A percentile compares a stretch with the other conserved stretches of the same genome.
phyloP scores from a whole-genome alignment of 2,113 vertebrate genomes.

The Sebastes schlegelii region DNA sequence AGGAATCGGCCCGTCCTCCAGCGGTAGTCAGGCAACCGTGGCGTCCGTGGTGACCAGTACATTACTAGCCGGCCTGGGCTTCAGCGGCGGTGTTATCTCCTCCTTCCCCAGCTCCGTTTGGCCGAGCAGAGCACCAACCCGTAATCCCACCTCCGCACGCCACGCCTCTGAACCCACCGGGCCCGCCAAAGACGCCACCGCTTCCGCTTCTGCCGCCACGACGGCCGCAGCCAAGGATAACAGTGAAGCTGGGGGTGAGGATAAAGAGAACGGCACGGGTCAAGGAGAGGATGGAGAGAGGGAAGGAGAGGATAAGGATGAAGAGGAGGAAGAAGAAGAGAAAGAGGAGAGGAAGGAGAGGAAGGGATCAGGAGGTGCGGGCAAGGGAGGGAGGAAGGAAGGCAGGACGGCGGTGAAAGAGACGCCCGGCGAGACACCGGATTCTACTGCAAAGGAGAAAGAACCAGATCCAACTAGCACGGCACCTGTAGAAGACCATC shows the following conservation, averaged over 20 bases:
- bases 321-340: conserved; percentile 83
- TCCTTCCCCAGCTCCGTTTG: conserved; percentile 96
- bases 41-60: conserved; percentile 97
- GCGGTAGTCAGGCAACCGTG: conserved; percentile 94
- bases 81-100: conserved; percentile 92
- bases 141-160: conserved; percentile 69
- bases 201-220: conserved; percentile 64
- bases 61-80: conserved; percentile 93
- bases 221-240: conserved; percentile 74
- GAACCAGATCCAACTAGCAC: conserved; percentile 56
- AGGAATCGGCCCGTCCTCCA: conserved; percentile 94
- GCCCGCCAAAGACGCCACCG: conserved; percentile 77
- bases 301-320: conserved; percentile 83
- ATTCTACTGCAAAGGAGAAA: conserved; percentile 81
- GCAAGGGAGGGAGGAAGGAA: background rate
- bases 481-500: conserved; percentile 56
- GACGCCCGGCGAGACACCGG: conserved; percentile 55
- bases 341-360: conserved; percentile 80
- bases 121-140: conserved; percentile 86
- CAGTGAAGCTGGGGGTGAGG: conserved; percentile 84
- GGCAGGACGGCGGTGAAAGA: conserved; percentile 54
- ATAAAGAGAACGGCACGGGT: conserved; percentile 84
- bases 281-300: conserved; percentile 76
- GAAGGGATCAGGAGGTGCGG: conserved; percentile 54
- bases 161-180: conserved; percentile 33